Evolutionary conservation across 64 coral and sea anemone genomes (phyloP).

Genomic region (Trachythela sp.): DNA sequence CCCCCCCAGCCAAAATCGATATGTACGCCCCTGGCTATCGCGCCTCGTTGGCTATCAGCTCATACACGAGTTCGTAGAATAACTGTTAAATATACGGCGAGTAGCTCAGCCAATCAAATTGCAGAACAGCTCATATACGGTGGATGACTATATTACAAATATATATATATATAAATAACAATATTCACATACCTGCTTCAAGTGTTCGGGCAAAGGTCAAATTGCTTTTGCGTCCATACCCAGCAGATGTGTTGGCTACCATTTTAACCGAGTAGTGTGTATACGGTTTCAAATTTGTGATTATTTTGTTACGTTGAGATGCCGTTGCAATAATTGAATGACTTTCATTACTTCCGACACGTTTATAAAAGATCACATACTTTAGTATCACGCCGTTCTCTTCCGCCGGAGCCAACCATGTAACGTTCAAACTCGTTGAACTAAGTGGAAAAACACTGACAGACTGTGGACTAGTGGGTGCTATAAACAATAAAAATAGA

Average conservation of each 20-base stretch:
- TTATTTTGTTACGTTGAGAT: no score
- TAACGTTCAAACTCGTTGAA: background rate
- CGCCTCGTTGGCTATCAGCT: no score
- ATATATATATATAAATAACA: background rate
- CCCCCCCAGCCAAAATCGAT: no score
- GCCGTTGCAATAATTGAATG: background rate
- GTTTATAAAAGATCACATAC: background rate
- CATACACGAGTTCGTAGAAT: no score
- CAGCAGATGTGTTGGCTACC: background rate
- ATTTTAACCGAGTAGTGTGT: background rate
- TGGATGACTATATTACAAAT: no score
- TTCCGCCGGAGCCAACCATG: background rate
- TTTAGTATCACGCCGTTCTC: background rate
- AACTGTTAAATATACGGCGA: no score
- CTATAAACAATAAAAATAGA: no score
- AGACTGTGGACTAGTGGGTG: no score
- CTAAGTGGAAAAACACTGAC: no score
- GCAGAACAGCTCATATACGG: no score
- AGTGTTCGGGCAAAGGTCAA: background rate
- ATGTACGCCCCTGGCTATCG: no score
- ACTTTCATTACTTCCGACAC: background rate
- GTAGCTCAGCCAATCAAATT: no score
- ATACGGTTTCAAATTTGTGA: background rate
- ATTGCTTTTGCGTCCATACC: background rate
- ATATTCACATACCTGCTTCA: background rate